phyloP scores from a whole-genome alignment of 2,888 invertebrate species.

The Congeria kusceri region DNA sequence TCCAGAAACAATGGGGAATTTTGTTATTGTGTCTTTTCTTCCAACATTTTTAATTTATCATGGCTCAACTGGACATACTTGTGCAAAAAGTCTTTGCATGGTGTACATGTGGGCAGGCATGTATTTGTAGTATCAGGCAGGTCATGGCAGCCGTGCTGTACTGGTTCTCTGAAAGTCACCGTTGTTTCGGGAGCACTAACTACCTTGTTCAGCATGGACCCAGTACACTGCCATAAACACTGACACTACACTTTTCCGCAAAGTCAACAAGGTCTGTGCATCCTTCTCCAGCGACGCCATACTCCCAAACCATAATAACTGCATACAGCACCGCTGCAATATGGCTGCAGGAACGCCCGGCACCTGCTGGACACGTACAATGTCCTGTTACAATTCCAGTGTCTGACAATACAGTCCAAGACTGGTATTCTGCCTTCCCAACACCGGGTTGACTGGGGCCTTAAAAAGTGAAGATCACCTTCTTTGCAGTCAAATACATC shows the following conservation, averaged over 20 bases:
- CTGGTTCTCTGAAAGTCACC: conserved; percentile 13
- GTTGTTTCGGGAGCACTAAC: conserved; percentile 21
- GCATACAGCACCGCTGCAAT: conserved; percentile 42
- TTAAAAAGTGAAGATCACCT: conserved; percentile 9
- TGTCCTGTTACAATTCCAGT: conserved; percentile 7
- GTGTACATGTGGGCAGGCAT: conserved; percentile 3
- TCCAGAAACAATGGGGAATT: conserved; percentile 21
- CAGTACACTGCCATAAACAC: conserved; percentile 31
- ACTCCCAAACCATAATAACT: conserved; percentile 23
- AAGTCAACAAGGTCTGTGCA: conserved; percentile 20
- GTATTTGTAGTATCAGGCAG: neutral
- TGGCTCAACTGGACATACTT: too few species aligned
- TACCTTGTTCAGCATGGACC: conserved; percentile 30
- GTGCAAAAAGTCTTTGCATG: conserved; percentile 21
- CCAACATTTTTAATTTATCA: too few species aligned
- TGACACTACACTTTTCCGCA: too few species aligned
- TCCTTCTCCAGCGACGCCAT: conserved; percentile 33
- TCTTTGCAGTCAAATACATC: conserved; percentile 20
- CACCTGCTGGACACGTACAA: conserved; percentile 39
- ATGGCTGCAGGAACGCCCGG: conserved; percentile 31
- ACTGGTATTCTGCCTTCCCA: conserved; percentile 26
- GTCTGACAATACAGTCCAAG: conserved; percentile 18
- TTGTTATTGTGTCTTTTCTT: too few species aligned
- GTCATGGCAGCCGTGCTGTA: conserved; percentile 14
- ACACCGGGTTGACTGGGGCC: conserved; percentile 19